Base-by-base conservation (phyloP, 2,113 vertebrate genomes). In the Trichomycterus rosablanca region DNA sequence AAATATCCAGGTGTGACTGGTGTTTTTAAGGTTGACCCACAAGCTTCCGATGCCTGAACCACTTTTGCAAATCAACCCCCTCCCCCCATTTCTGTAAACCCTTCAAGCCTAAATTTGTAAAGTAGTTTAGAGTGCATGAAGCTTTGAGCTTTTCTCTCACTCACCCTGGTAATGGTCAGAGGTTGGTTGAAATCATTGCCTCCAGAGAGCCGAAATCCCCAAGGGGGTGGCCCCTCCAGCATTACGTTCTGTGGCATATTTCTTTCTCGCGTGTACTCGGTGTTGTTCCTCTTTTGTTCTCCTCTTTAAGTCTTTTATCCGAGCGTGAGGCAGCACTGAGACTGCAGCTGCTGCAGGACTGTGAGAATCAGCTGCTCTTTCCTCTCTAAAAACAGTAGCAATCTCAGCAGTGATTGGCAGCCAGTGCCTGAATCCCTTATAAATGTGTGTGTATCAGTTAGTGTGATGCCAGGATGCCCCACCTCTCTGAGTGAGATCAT, bases 131-230 rank as follows among this genome's bases (percentile, higher is more conserved):
- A 58, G 30, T 23, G 22, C 30, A 37, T 24, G 26, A 32, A 53
- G 51, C 14, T 26, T 43, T 18, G n/a, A 1, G 15, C 6, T 59
- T 59, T 19, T 34, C 56, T 50, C 57, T 28, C 14, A 90, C 95
- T 57, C 87, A 98, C 95, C 94, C 94, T 89, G 75, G 92, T 93
- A 83, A 98, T 89, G 80, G 95, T 86, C 72, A 99, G 77, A 4
- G 93, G 91, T 76, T 99, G 95, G 74, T 92, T 97, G 83, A 99
- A 98, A 81, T 99, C 96, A 76, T 91, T 89, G 67, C 96, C 96
- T 76, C 96, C 96, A 0, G 89, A 84, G 48, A 99, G 89, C 28
- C 96, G 81, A 80, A 99, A 99, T 43, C 96, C 96, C 96, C 95
- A 99, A 71, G 96, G 96, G 19, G 93, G 91, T 0, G 94, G 92